phyloP scores from a whole-genome alignment of 2,113 vertebrate genomes.

The Regulus satrapa region DNA sequence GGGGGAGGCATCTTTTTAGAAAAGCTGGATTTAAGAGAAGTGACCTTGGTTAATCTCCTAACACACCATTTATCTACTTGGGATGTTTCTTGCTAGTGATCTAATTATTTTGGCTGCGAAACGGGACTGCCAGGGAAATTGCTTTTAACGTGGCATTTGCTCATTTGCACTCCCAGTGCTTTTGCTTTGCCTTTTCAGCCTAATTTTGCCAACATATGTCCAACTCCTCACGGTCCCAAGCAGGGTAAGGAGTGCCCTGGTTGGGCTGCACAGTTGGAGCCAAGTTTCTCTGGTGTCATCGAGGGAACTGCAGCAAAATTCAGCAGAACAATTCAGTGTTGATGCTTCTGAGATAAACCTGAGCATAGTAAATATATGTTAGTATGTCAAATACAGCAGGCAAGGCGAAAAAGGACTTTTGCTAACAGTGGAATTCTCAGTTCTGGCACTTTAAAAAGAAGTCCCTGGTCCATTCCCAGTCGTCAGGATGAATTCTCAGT shows the following conservation, averaged over 20 bases:
- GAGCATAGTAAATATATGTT: not conserved
- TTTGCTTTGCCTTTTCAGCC: not conserved
- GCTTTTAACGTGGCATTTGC: not conserved
- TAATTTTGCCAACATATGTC: not conserved
- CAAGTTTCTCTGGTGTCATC: not conserved
- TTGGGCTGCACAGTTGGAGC: not conserved
- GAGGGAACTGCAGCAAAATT: not conserved
- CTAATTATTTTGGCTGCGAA: slow-evolving; percentile 3
- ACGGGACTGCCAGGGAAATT: not conserved
- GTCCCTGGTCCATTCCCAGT: not conserved
- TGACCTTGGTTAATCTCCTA: not conserved
- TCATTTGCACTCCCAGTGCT: not conserved
- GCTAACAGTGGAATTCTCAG: not conserved
- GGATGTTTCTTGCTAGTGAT: not conserved
- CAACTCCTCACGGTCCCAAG: not conserved
- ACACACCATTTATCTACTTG: not conserved
- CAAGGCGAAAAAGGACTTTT: not conserved
- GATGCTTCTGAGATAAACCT: not conserved
- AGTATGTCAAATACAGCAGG: not conserved
- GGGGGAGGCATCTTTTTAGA: not conserved
- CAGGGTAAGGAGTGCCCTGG: not conserved
- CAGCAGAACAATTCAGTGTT: not conserved
- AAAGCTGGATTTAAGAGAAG: not conserved
- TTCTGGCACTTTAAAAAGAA: not conserved
- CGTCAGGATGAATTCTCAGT: not conserved